Conservation (phyloP, 2,113 vertebrate species). For the Pseudonaja textilis region DNA sequence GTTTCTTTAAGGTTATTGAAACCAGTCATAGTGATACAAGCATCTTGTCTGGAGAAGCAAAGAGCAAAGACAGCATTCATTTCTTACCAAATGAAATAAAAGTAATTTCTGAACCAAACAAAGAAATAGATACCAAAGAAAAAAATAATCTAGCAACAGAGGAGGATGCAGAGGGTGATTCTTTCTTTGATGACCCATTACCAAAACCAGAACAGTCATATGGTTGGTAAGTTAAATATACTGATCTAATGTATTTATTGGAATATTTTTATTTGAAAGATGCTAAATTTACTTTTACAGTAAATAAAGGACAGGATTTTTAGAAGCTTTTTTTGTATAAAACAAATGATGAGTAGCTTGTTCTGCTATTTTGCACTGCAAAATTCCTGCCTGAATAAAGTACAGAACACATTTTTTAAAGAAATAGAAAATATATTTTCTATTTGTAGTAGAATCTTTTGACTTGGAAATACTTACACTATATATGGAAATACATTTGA, state of each 20-base stretch:
- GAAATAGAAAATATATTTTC: background rate
- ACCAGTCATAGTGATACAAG: slow-evolving; percentile 63
- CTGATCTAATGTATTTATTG: background rate
- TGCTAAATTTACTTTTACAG: background rate
- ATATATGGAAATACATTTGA: background rate
- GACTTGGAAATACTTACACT: background rate
- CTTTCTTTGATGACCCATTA: slow-evolving; percentile 94
- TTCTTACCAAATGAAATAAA: slow-evolving; percentile 57
- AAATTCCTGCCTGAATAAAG: background rate
- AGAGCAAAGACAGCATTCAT: slow-evolving; percentile 64
- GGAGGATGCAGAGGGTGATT: slow-evolving; percentile 81
- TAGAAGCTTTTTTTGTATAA: background rate
- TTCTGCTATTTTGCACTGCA: background rate
- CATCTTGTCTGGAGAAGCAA: slow-evolving; percentile 61
- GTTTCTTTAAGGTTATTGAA: slow-evolving; percentile 63
- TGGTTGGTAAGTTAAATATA: slow-evolving; percentile 73
- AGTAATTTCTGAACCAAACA: slow-evolving; percentile 50
- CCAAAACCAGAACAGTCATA: slow-evolving; percentile 86
- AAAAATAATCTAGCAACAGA: slow-evolving; percentile 57
- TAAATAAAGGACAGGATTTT: background rate
- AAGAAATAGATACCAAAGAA: slow-evolving; percentile 51
- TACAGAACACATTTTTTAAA: background rate
- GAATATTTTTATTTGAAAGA: background rate
- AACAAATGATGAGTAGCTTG: background rate
- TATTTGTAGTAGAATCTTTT: background rate